phyloP scores from a whole-genome alignment of 2,888 invertebrate species.

The Agrotis exclamationis region DNA sequence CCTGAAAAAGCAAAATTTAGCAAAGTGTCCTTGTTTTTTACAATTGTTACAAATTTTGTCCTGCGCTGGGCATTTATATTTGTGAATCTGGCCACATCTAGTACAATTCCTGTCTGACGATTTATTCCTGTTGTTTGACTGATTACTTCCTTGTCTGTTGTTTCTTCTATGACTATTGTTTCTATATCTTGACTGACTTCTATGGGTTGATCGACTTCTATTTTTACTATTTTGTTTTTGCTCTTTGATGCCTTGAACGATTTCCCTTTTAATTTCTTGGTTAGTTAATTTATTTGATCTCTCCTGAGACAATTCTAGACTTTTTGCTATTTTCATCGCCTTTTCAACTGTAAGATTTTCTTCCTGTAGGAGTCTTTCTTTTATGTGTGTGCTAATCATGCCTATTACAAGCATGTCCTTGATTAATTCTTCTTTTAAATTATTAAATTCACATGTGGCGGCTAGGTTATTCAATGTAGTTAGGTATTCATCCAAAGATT shows the following conservation, averaged over 20 bases:
- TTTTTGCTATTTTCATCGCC: too few relatives aligned
- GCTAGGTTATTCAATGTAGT: neutral
- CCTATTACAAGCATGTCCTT: conserved; percentile 1
- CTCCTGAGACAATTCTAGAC: too few relatives aligned
- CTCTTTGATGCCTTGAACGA: neutral
- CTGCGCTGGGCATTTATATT: too few relatives aligned
- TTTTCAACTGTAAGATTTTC: too few relatives aligned
- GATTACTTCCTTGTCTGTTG: neutral
- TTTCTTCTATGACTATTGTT: conserved; percentile 3
- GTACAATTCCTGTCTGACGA: too few relatives aligned
- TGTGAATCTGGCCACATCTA: too few relatives aligned
- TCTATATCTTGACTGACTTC: neutral
- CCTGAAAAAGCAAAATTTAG: too few relatives aligned
- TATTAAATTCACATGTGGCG: conserved; percentile 1
- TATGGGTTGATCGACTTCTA: neutral
- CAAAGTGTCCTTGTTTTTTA: too few relatives aligned
- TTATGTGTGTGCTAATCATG: neutral
- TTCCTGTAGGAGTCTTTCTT: too few relatives aligned
- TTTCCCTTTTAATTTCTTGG: conserved; percentile 3
- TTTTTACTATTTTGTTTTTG: conserved; percentile 1
- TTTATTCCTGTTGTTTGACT: neutral
- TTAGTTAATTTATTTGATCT: neutral
- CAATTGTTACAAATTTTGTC: too few relatives aligned
- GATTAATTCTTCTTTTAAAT: neutral
- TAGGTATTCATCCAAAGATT: neutral